These are phyloP conservation scores for Trisateles emortualis DNA, from an alignment of 2,888 invertebrate genomes.

Conservation along the genomic window DNA sequence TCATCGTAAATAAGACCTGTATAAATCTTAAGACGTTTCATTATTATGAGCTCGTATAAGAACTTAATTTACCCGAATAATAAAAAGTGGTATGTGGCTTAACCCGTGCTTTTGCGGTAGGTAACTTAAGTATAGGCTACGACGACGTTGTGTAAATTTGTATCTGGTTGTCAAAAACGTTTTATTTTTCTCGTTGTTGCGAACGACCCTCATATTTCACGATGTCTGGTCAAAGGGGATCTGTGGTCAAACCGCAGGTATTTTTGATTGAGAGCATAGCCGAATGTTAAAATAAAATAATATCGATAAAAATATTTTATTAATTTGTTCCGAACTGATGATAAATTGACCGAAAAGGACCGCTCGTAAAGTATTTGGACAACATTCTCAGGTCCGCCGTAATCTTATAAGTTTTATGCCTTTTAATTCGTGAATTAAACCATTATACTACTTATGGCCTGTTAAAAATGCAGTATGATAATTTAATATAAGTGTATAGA, in stretches of 20 bases:
- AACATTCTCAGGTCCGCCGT: neutral
- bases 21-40: slow-evolving; percentile 62
- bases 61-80: slow-evolving; percentile 71
- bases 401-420: neutral
- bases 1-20: slow-evolving; percentile 68
- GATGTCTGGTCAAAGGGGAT: slow-evolving; percentile 67
- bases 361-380: neutral
- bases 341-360: slow-evolving; percentile 27
- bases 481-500: neutral
- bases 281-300: slow-evolving; percentile 43
- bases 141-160: slow-evolving; percentile 43
- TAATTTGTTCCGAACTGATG: slow-evolving; percentile 33
- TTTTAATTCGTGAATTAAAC: neutral
- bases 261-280: slow-evolving; percentile 47
- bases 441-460: too few species aligned
- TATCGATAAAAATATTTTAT: slow-evolving; percentile 29
- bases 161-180: slow-evolving; percentile 60
- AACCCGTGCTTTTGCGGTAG: slow-evolving; percentile 55
- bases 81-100: slow-evolving; percentile 65
- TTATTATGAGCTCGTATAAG: slow-evolving; percentile 61
- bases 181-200: slow-evolving; percentile 66
- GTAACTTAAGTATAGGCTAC: slow-evolving; percentile 36
- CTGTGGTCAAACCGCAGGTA: slow-evolving; percentile 54
- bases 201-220: slow-evolving; percentile 77
- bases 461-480: too few species aligned